Evolutionary conservation across 2,888 invertebrate genomes (phyloP).

Genomic region (Pandemis corylana): DNA sequence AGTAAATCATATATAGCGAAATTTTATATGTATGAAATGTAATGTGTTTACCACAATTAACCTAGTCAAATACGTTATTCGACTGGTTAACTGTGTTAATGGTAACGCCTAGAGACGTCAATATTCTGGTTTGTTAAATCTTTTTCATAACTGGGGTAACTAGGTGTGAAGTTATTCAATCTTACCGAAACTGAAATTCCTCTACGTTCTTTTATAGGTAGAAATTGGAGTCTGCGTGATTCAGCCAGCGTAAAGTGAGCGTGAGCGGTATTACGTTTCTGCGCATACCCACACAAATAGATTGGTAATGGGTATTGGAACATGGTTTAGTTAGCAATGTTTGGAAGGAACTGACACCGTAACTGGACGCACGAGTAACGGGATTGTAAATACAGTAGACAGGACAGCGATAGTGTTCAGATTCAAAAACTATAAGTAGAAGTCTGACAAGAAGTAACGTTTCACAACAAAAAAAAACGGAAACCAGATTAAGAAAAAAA

Average conservation of each 20-base stretch:
- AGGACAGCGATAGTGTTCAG: too few relatives aligned
- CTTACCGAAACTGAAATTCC: conserved; percentile 30
- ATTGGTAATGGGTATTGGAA: not conserved
- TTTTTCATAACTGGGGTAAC: not conserved
- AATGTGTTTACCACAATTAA: too few relatives aligned
- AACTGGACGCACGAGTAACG: conserved; percentile 25
- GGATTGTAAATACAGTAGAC: not conserved
- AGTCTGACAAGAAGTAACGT: too few relatives aligned
- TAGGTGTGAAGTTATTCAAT: conserved; percentile 24
- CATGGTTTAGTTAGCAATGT: conserved; percentile 15
- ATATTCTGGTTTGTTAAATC: not conserved
- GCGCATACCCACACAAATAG: not conserved
- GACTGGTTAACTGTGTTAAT: too few relatives aligned
- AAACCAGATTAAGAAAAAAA: too few relatives aligned
- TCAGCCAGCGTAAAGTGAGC: conserved; percentile 30
- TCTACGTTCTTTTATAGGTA: conserved; percentile 22
- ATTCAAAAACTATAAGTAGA: too few relatives aligned
- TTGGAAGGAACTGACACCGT: conserved; percentile 25
- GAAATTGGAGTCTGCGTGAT: conserved; percentile 32
- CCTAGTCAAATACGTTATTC: too few relatives aligned
- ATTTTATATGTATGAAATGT: not conserved
- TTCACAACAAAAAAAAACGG: too few relatives aligned
- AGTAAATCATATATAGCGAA: not conserved
- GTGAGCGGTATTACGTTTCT: conserved; percentile 20
- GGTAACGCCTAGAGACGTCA: not conserved